Percentiles rank a stretch among this genome's conserved stretches.
phyloP scores from a whole-genome alignment of 2,797 vertebrate genomes.

The Hafferia zeledoni region DNA sequence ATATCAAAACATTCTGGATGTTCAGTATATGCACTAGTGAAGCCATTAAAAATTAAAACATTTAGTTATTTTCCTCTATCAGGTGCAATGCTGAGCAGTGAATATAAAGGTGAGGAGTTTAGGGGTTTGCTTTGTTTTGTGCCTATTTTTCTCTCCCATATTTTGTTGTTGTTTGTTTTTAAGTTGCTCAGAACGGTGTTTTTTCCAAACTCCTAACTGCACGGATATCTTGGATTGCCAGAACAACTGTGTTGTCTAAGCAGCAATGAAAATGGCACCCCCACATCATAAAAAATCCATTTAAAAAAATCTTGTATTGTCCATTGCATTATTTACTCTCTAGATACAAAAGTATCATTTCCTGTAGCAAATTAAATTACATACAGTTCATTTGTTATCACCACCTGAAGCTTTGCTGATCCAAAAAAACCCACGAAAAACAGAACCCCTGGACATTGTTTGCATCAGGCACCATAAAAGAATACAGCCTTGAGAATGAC shows the following conservation, averaged over 20 bases:
- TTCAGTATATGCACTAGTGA: too few relatives aligned
- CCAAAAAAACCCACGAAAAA: not conserved
- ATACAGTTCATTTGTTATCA: not conserved
- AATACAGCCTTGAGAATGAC: not conserved
- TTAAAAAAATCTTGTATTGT: not conserved
- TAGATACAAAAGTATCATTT: not conserved
- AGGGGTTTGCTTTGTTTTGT: too few relatives aligned
- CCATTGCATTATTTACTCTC: not conserved
- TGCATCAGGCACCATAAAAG: not conserved
- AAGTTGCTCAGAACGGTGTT: not conserved
- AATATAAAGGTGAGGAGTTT: too few relatives aligned
- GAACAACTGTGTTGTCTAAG: not conserved
- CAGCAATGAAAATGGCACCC: not conserved
- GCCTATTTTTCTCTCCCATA: not conserved
- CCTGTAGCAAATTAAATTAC: not conserved
- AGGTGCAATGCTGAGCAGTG: too few relatives aligned
- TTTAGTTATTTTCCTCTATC: too few relatives aligned
- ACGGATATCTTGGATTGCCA: not conserved
- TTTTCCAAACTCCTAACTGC: not conserved
- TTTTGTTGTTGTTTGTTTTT: not conserved
- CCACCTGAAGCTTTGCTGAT: not conserved
- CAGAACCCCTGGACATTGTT: not conserved
- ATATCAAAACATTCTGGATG: too few relatives aligned
- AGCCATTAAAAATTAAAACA: too few relatives aligned
- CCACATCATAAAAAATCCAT: not conserved